Conservation (phyloP, 2,113 vertebrate genomes). For the Tyto alba region DNA sequence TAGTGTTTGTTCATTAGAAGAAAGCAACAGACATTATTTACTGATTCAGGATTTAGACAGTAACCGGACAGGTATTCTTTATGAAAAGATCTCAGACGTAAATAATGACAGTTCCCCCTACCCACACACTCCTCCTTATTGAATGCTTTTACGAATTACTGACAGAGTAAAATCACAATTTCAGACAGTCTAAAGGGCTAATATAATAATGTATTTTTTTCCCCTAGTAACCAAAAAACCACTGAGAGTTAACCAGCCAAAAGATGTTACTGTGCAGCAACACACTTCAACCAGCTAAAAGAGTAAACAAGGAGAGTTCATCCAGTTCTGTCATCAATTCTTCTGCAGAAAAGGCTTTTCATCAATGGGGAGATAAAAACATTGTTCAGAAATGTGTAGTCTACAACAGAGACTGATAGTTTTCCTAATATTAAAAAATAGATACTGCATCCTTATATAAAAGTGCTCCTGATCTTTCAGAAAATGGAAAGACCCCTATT, state of each 20-base stretch:
- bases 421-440: background rate
- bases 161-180: background rate
- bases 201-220: background rate
- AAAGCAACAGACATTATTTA: background rate
- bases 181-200: background rate
- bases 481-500: background rate
- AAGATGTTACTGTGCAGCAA: background rate
- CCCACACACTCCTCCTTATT: background rate
- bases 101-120: background rate
- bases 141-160: background rate
- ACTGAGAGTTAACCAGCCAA: background rate
- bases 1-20: background rate
- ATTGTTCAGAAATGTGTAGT: background rate
- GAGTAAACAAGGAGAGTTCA: background rate
- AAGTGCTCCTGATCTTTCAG: background rate
- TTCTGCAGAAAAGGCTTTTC: background rate
- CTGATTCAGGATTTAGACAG: background rate
- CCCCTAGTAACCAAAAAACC: background rate
- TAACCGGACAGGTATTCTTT: background rate
- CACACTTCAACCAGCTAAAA: background rate
- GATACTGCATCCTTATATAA: background rate
- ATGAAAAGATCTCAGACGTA: background rate
- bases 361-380: background rate
- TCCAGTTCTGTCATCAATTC: background rate
- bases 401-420: background rate